Evolutionary conservation across 1,140 invertebrate species (phyloP).

Genomic region (Bombus superbus): DNA sequence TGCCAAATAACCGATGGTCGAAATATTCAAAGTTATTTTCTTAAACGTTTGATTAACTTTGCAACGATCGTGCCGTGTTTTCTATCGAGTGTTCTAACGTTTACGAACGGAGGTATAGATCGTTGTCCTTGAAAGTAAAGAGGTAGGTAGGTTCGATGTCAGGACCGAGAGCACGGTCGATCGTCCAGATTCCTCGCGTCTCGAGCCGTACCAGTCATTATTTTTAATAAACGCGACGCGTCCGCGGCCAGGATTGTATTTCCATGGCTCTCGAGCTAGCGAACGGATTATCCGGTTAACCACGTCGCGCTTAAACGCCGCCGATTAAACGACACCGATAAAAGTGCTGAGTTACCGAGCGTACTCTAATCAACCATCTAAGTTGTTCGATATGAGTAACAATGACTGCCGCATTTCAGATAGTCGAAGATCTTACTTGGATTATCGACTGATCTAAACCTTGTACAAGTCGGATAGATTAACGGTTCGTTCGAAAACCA

Average conservation of each 20-base stretch:
- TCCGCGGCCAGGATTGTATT: slow-evolving; percentile 52
- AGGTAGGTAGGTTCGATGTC: neutral
- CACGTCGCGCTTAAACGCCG: slow-evolving; percentile 20
- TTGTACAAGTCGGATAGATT: neutral
- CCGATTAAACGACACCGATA: slow-evolving; percentile 44
- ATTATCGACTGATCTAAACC: neutral
- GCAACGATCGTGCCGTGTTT: too few relatives aligned
- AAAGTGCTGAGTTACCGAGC: slow-evolving; percentile 29
- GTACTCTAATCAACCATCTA: neutral
- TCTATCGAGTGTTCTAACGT: neutral
- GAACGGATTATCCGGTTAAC: slow-evolving; percentile 49
- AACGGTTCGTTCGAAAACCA: neutral
- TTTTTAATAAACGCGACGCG: slow-evolving; percentile 63
- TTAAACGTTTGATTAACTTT: too few relatives aligned
- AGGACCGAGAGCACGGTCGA: slow-evolving; percentile 5
- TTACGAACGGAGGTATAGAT: too few relatives aligned
- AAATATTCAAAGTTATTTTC: too few relatives aligned
- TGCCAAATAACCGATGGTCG: too few relatives aligned
- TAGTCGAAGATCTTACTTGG: too few relatives aligned
- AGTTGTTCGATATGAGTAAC: neutral
- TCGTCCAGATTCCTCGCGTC: slow-evolving; percentile 34
- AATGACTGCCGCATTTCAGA: neutral
- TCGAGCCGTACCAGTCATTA: slow-evolving; percentile 59
- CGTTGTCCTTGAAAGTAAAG: neutral
- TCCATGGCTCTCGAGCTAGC: slow-evolving; percentile 44